Evolutionary conservation across 2,113 vertebrate species (phyloP).

Genomic region (Thinocorus orbignyianus): DNA sequence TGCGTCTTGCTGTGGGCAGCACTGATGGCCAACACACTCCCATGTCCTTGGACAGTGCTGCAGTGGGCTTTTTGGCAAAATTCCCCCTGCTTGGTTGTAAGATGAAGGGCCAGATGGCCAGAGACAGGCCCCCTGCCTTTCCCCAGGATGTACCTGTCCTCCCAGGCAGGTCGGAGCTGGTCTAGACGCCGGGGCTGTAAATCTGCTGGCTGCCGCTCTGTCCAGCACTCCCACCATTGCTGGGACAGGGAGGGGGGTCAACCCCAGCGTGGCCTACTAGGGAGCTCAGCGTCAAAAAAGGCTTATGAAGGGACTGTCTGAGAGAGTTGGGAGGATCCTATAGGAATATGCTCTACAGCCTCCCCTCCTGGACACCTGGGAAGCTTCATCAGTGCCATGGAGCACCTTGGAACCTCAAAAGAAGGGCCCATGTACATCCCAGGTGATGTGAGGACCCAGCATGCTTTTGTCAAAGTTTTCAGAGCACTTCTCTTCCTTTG

Average conservation of each 20-base stretch:
- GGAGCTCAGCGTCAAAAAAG: not conserved
- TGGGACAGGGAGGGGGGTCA: not conserved
- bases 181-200: not conserved
- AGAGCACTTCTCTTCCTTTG: not conserved
- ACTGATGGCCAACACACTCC: not conserved
- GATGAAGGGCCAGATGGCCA: not conserved
- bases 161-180: not conserved
- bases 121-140: not conserved
- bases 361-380: not conserved
- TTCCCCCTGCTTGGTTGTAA: not conserved
- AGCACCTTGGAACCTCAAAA: not conserved
- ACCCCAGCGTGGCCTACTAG: fast-evolving
- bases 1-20: fast-evolving
- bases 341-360: not conserved
- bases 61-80: not conserved
- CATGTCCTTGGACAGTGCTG: not conserved
- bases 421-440: fast-evolving
- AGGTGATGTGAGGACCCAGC: not conserved
- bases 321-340: not conserved
- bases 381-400: not conserved
- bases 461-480: not conserved
- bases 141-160: not conserved
- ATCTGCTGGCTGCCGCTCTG: not conserved
- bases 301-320: not conserved
- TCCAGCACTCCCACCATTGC: not conserved